A percentile compares a stretch with the other conserved stretches of the same genome.
Conservation (phyloP, 1,140 invertebrate species). For the Macrostomum lignano region DNA sequence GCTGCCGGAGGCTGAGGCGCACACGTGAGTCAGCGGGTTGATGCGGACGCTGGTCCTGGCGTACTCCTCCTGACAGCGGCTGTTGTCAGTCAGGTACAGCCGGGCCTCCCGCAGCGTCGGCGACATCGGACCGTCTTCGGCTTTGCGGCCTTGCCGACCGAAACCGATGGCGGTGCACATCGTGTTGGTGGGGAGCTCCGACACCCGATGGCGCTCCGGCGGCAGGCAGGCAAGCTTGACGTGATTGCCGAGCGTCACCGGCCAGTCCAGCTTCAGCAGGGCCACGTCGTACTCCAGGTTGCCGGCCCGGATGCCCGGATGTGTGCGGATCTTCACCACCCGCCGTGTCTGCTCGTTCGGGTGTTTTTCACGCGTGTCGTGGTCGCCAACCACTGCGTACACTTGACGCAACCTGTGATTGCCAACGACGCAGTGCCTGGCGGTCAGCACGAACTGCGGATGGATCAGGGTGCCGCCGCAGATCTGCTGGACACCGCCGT, state of each 20-base stretch:
- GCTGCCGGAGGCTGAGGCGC: conserved; percentile 31
- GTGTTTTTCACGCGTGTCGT: conserved; percentile 48
- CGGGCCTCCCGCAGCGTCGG: conserved; percentile 43
- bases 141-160: not conserved
- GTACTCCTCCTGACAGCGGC: not conserved
- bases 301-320: conserved; percentile 51
- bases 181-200: conserved; percentile 52
- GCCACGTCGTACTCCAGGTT: conserved; percentile 75
- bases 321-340: conserved; percentile 38
- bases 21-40: conserved; percentile 39
- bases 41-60: conserved; percentile 24
- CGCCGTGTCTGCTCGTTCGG: not conserved
- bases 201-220: too few species aligned
- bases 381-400: conserved; percentile 53
- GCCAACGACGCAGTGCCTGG: conserved; percentile 53
- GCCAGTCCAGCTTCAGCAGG: too few species aligned
- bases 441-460: conserved; percentile 56
- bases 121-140: not conserved
- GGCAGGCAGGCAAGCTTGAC: too few species aligned
- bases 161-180: conserved; percentile 48
- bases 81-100: conserved; percentile 63
- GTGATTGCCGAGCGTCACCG: too few species aligned
- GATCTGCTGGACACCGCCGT: conserved; percentile 32
- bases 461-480: conserved; percentile 64
- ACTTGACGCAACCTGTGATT: conserved; percentile 31